Base-by-base conservation (phyloP, 2,888 invertebrate species). In the Acheta domesticus region DNA sequence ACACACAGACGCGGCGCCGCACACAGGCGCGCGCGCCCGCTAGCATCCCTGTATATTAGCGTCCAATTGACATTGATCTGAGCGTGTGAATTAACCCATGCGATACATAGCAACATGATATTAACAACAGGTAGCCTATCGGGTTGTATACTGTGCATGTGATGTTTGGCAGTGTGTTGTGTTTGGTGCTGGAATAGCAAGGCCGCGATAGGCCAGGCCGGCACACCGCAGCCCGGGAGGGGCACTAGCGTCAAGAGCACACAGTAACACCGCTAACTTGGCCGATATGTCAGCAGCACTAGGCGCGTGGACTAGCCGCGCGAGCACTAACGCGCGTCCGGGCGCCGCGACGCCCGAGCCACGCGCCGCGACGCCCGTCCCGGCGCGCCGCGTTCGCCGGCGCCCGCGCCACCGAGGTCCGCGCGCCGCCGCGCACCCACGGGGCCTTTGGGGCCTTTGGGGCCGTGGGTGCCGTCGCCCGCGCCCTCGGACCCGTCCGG, bases 11-110 rank as follows among this genome's bases (percentile, higher is more conserved):
- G 75, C 21, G 21, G 21, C 75, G 75, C 75, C 75, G 16, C 78
- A 78, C 78, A 62, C 74, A 36, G 50, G 48, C 48, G 78, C 78
- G 20, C 23, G 20, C 78, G 23, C 78, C n/a, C 78, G 49, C 75
- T 74, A n/a, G 48, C 74, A 75, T 75, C 76, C 80, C 78, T 79
- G 82, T 80, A 80, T 81, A 82, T 82, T 82, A 82, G 81, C 80
- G 78, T 79, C 82, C 81, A 82, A 82, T 82, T 82, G 82, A 82
- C 82, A 82, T 82, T 82, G 82, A 82, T 82, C 82, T 82, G 80
- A 78, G 75, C 78, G 80, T 78, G 79, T 81, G 79, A 81, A 81
- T 79, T 79, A 79, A 81, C 78, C 79, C 80, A 78, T 78, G 79
- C 80, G 77, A 77, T 77, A 79, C 78, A 81, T 79, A 79, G 78